Conservation (phyloP, 2,113 vertebrate species). For the Lepus europaeus region DNA sequence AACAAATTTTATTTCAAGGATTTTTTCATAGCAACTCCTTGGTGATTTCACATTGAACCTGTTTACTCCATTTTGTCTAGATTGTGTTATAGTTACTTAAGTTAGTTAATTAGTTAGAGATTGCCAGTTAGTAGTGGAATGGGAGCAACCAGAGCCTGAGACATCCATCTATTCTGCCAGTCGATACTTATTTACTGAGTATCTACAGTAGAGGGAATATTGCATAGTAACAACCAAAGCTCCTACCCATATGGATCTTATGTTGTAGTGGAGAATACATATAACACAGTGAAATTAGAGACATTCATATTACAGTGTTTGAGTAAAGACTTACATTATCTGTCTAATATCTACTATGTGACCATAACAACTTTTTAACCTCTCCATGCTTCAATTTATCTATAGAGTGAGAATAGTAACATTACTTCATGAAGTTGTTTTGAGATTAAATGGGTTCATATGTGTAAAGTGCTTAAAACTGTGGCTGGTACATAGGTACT, state of each 20-base stretch:
- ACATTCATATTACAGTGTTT: background rate
- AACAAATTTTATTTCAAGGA: slow-evolving; percentile 26
- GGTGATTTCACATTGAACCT: background rate
- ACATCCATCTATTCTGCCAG: background rate
- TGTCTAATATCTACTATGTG: background rate
- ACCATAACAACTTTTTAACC: background rate
- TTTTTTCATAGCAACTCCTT: slow-evolving; percentile 8
- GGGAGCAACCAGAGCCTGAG: background rate
- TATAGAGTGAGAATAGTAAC: slow-evolving; percentile 22
- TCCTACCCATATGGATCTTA: background rate
- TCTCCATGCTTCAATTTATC: background rate
- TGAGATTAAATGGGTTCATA: slow-evolving; percentile 1
- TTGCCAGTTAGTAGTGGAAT: background rate
- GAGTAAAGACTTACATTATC: background rate
- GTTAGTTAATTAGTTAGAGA: background rate
- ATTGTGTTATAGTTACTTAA: slow-evolving; percentile 1
- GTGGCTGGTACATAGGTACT: background rate
- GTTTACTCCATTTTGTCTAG: slow-evolving; percentile 32
- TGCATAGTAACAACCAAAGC: background rate
- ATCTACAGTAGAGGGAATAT: background rate
- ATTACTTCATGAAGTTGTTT: background rate
- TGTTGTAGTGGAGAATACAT: background rate
- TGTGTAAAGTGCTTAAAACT: background rate
- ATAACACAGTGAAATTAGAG: background rate
- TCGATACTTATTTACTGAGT: background rate